Evolutionary conservation across 1,140 invertebrate species (phyloP).

Genomic region (Hydropsyche tenuis): DNA sequence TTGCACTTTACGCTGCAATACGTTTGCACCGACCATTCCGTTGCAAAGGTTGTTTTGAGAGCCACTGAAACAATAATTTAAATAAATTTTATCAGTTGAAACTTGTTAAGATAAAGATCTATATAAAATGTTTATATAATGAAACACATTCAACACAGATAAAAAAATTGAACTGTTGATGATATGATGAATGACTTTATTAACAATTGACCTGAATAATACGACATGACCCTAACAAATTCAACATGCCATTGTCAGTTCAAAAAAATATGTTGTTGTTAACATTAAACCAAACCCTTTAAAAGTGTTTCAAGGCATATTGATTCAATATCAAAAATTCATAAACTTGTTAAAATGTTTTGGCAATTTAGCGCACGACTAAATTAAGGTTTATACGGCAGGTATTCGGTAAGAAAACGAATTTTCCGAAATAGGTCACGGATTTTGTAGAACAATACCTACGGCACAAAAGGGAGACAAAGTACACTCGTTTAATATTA

Average conservation of each 20-base stretch:
- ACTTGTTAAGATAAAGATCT: too few relatives aligned
- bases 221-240: slow-evolving; percentile 22
- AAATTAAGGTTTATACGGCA: too few relatives aligned
- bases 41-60: slow-evolving; percentile 76
- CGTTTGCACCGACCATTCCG: slow-evolving; percentile 65
- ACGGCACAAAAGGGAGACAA: too few relatives aligned
- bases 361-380: too few relatives aligned
- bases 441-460: too few relatives aligned
- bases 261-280: not conserved
- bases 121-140: too few relatives aligned
- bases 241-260: not conserved
- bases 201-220: slow-evolving; percentile 30
- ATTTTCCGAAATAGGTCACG: not conserved
- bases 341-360: too few relatives aligned
- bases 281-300: too few relatives aligned
- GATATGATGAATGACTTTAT: slow-evolving; percentile 4
- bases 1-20: slow-evolving; percentile 69
- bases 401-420: not conserved
- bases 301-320: too few relatives aligned
- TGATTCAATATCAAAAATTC: too few relatives aligned
- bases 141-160: too few relatives aligned
- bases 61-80: slow-evolving; percentile 62
- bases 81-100: not conserved
- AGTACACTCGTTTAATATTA: too few relatives aligned
- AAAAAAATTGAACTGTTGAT: not conserved